These are phyloP conservation scores for Halcyon badia DNA, from an alignment of 2,797 vertebrate species.

Conservation along the genomic window DNA sequence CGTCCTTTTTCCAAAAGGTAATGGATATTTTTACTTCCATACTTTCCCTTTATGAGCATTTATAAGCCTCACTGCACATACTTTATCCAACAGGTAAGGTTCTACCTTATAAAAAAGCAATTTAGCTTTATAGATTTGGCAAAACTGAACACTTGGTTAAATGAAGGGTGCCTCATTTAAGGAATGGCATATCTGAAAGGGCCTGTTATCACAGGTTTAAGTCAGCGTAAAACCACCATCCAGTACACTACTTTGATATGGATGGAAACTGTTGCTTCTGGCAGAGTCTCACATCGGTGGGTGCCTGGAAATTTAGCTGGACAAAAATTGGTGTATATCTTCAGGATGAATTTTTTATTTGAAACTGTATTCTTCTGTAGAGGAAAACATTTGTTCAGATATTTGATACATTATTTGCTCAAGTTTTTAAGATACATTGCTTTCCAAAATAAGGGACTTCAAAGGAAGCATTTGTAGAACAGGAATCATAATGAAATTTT, in stretches of 20 bases:
- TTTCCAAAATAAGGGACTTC: constrained; percentile 44
- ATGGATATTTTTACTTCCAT: constrained; percentile 62
- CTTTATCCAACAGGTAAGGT: constrained; percentile 71
- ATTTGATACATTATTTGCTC: constrained; percentile 11
- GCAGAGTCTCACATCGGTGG: neutral
- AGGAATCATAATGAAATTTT: constrained; percentile 26
- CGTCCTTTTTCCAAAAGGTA: constrained; percentile 91
- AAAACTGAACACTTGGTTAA: constrained; percentile 52
- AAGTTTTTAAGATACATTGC: neutral
- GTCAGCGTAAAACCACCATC: neutral
- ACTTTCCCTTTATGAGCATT: constrained; percentile 67
- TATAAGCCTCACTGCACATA: constrained; percentile 71
- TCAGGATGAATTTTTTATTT: constrained; percentile 2
- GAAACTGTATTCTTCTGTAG: neutral
- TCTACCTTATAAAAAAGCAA: constrained; percentile 72
- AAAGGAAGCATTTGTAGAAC: constrained; percentile 24
- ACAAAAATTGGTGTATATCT: neutral
- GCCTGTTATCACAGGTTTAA: constrained; percentile 36
- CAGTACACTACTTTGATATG: constrained; percentile 2
- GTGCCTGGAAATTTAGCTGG: neutral
- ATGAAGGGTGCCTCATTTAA: constrained; percentile 52
- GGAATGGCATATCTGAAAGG: constrained; percentile 52
- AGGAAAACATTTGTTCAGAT: constrained; percentile 30
- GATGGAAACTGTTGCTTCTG: constrained; percentile 14
- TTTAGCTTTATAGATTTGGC: constrained; percentile 70